Evolutionary conservation across 2,888 invertebrate species (phyloP), one percentile per base, ranked within the genome.

Genomic region (Halictus ligatus): DNA sequence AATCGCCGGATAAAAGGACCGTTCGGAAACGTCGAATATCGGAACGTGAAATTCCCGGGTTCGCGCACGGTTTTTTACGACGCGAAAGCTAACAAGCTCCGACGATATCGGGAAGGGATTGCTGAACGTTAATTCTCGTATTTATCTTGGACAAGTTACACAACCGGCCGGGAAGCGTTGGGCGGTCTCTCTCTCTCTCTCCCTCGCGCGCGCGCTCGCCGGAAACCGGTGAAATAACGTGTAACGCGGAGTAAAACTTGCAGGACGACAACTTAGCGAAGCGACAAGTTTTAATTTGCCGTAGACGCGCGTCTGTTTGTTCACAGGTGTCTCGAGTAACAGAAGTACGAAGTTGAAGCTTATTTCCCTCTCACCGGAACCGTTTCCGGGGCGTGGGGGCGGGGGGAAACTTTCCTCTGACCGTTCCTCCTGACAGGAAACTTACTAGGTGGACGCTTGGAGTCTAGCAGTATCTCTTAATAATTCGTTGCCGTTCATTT

Each of bases 401-500:
- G n/a, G 35, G 5, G 35, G 25, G 67, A 50, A 80, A 83, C 78
- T 88, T 81, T 69, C 81, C 60, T 72, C 74, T 54, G 64, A 46
- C 77, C 74, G 71, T 67, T 82, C 86, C 64, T 15, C 50, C 81
- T 74, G 83, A 73, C 83, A 81, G 79, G 83, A 67, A 83, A 88
- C 75, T 85, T 85, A 54, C 75, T 60, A 35, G 84, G 40, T 80
- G 86, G 74, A 60, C 74, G 86, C 76, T 81, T 73, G 64, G 2
- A 85, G 80, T 81, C 81, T 25, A 29, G 43, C 79, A 46, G 79
- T 81, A 64, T 89, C 86, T 75, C 80, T 89, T 88, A 89, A 89
- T 89, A 88, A 89, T 89, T 89, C 86, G 74, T 64, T 79, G 84
- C 84, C 86, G 78, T 88, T 89, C 84, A 88, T 89, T 88, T 89